Evolutionary conservation across 2,797 vertebrate species (phyloP).

Genomic region (Leptodactylus fallax): DNA sequence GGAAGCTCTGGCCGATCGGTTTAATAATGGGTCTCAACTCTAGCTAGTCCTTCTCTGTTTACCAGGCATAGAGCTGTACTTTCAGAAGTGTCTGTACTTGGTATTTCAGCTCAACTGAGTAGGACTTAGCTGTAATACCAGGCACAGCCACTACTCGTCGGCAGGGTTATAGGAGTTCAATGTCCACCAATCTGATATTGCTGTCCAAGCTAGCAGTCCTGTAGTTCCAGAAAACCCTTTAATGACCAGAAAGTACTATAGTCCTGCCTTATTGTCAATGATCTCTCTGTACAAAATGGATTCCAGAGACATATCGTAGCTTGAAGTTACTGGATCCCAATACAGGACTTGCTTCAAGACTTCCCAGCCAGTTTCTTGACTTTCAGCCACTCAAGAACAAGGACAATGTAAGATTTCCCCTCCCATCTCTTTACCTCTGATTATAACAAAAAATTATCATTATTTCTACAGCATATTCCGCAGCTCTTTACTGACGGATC

Average conservation of each 20-base stretch:
- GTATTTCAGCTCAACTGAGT: neutral
- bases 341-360: neutral
- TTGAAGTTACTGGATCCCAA: neutral
- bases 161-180: neutral
- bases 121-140: neutral
- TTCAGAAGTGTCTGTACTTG: neutral
- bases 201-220: neutral
- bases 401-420: neutral
- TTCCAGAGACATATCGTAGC: neutral
- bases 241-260: neutral
- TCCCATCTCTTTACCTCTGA: neutral
- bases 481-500: too few relatives aligned
- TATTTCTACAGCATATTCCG: too few relatives aligned
- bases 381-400: neutral
- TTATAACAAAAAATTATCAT: too few relatives aligned
- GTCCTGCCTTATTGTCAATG: neutral
- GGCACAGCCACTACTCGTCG: neutral
- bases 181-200: neutral
- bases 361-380: neutral
- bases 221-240: neutral
- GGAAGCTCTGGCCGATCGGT: too few relatives aligned
- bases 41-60: too few relatives aligned
- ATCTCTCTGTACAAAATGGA: neutral
- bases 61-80: neutral
- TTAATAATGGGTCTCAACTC: too few relatives aligned